A percentile compares a stretch with the other conserved stretches of the same genome.
Conservation (phyloP, 2,888 invertebrate species). For the Dynastes hyllus region DNA sequence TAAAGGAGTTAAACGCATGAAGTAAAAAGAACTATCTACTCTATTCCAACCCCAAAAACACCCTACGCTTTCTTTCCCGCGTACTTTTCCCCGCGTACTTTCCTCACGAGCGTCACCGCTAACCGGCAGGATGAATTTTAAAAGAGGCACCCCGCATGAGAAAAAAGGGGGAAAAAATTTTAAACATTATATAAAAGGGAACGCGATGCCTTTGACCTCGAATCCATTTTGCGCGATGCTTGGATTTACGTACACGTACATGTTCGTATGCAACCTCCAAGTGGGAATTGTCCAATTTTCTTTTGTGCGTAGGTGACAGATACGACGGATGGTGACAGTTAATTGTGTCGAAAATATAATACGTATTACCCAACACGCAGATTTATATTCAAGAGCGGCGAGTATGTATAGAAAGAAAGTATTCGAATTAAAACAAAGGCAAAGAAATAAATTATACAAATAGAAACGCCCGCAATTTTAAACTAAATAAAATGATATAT, state of each 20-base stretch:
- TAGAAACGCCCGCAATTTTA: too few relatives aligned
- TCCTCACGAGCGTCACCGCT: constrained; percentile 2
- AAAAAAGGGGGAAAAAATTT: constrained; percentile 2
- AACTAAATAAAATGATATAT: too few relatives aligned
- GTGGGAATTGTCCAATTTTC: constrained; percentile 29
- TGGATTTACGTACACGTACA: too few relatives aligned
- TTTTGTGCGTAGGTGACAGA: constrained; percentile 20
- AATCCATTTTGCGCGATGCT: not conserved
- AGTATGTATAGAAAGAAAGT: too few relatives aligned
- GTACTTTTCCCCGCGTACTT: not conserved
- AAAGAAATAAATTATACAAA: too few relatives aligned
- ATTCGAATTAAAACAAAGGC: too few relatives aligned
- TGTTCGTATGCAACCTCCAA: not conserved
- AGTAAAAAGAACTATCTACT: too few relatives aligned
- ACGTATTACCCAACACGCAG: not conserved
- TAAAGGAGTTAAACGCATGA: too few relatives aligned
- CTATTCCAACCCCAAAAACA: not conserved
- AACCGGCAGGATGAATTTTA: not conserved
- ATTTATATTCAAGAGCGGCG: too few relatives aligned
- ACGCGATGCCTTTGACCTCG: constrained; percentile 31
- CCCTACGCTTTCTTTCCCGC: not conserved
- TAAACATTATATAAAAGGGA: constrained; percentile 19
- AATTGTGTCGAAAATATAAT: constrained; percentile 15
- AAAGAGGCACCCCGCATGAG: too few relatives aligned
- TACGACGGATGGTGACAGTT: constrained; percentile 21